Evolutionary conservation across 2,797 vertebrate species (phyloP).

Genomic region (Esox masquinongy): DNA sequence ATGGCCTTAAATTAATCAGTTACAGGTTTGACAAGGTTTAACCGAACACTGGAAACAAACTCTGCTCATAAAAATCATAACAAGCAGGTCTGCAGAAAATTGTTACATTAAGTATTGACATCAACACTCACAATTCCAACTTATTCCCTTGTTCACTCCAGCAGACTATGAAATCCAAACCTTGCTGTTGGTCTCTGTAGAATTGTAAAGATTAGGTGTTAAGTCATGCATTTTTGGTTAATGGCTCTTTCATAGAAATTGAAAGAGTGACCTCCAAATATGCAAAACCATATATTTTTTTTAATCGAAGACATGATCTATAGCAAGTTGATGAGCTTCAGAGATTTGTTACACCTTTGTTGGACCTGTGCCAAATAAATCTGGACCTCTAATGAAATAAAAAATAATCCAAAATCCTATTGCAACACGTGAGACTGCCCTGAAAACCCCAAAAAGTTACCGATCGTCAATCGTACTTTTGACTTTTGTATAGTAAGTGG

Average conservation of each 20-base stretch:
- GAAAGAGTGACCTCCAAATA: conserved; percentile 16
- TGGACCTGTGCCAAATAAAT: conserved; percentile 40
- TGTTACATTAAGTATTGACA: conserved; percentile 29
- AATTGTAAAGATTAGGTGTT: conserved; percentile 25
- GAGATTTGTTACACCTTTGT: conserved; percentile 25
- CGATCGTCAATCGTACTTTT: conserved; percentile 27
- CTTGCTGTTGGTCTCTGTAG: conserved; percentile 20
- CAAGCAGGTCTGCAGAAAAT: conserved; percentile 22
- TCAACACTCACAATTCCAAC: not conserved
- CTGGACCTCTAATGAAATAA: conserved; percentile 18
- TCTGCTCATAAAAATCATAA: conserved; percentile 20
- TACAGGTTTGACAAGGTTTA: not conserved
- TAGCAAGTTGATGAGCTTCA: conserved; percentile 22
- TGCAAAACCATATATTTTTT: conserved; percentile 13
- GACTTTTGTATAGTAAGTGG: conserved; percentile 22
- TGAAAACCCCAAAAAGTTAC: conserved; percentile 25
- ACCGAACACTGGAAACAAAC: not conserved
- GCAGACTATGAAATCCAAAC: conserved; percentile 10
- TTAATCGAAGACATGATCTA: conserved; percentile 1
- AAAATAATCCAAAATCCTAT: conserved; percentile 28
- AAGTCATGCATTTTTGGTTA: conserved; percentile 25
- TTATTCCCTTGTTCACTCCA: conserved; percentile 19
- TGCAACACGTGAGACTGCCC: conserved; percentile 26
- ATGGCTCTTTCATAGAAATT: conserved; percentile 19
- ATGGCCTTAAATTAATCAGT: not conserved